phyloP scores from a whole-genome alignment of 2,797 vertebrate species.

The Heterohyrax brucei region DNA sequence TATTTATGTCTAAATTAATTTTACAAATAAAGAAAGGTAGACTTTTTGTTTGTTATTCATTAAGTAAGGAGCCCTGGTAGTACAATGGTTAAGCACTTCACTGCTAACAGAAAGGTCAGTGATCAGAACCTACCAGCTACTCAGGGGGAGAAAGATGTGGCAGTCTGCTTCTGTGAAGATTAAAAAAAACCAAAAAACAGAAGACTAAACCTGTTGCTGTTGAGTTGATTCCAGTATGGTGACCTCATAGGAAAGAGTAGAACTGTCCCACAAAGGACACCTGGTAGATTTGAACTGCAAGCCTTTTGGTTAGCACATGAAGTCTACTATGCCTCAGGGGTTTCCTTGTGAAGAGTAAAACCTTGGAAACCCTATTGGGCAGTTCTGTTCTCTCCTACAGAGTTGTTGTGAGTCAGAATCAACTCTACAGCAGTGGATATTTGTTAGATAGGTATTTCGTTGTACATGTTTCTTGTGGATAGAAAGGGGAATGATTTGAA shows the following conservation, averaged over 20 bases:
- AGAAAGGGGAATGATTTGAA: slow-evolving; percentile 35
- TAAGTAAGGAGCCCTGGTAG: neutral
- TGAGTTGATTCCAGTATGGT: no score
- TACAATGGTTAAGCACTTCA: neutral
- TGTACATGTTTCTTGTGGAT: slow-evolving; percentile 31
- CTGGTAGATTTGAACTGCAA: no score
- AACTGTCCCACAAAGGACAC: no score
- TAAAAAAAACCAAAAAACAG: no score
- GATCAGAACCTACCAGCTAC: neutral
- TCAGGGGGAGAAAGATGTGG: neutral
- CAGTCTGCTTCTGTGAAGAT: neutral
- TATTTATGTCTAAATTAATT: slow-evolving; percentile 51
- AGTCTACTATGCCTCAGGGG: no score
- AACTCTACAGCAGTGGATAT: neutral
- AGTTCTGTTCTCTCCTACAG: neutral
- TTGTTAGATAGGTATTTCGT: neutral
- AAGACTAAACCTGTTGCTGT: no score
- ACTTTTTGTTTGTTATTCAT: slow-evolving; percentile 57
- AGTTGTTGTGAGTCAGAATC: neutral
- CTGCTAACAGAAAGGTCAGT: neutral
- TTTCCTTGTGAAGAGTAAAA: neutral
- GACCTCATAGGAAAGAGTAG: no score
- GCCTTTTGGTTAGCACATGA: no score
- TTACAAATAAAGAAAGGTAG: slow-evolving; percentile 52
- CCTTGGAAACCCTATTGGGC: neutral